Evolutionary conservation across 2,797 vertebrate species (phyloP), one percentile per base, ranked within the genome.

Genomic region (Paedocypris micromegethes): DNA sequence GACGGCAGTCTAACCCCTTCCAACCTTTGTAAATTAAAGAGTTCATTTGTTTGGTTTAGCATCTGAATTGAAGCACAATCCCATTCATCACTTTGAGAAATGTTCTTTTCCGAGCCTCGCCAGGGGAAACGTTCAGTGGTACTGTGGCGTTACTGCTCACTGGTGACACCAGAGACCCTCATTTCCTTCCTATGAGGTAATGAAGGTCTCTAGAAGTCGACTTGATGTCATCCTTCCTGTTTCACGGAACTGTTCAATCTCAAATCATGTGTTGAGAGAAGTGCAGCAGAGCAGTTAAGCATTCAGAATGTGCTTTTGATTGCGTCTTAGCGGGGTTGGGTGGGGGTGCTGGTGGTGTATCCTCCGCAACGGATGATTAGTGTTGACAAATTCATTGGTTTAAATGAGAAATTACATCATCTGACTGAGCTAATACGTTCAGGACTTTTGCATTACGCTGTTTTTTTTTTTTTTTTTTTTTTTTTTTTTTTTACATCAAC

Each of bases 181-280:
- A 64, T 75, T 81, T 81, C 80, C 78, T 83, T 79, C 77, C 77
- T 76, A 73, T 83, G 79, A 83, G 74, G 72, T 81, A 78, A 78
- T 81, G 70, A 79, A 69, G 72, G 66, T 59, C 52, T 79, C 78
- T 76, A 73, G 68, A 68, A 75, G 70, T 66, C 37, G 61, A 67
- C 50, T 81, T 82, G 75, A 51, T 79, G 76, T 79, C 80, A 79
- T 83, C 71, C 72, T 74, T 71, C 52, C 62, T 75, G 72, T 72
- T 74, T 52, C 55, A 41, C 56, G 46, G 66, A 70, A 39, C 75
- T 73, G 72, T 51, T 66, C 68, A 62, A 59, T 69, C 47, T 72
- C 69, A 49, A 51, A 49, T 57, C 45, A 66, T 59, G 51, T 55
- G 60, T 45, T 59, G 55, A 54, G 42, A 55, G 52, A 66, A 56